Base-by-base conservation (phyloP, 2,888 invertebrate species). In the Melinopterus prodromus region DNA sequence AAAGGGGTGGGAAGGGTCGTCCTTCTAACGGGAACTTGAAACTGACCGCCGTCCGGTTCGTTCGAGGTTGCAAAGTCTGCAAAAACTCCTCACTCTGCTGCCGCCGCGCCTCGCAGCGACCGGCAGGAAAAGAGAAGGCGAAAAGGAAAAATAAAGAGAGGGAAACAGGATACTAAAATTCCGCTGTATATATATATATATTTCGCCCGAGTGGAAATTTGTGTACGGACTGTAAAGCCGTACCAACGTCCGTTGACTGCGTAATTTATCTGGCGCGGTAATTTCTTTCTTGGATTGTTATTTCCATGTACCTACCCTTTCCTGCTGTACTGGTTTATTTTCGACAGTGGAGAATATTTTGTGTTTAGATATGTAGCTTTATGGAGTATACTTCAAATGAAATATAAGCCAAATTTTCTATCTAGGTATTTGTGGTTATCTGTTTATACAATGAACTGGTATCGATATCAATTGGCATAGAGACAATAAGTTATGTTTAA, bases 81-180 rank as follows among this genome's bases (percentile, higher is more conserved):
- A 15, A 71, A 71, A 71, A 14, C 15, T 26, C 12, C 71, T 15
- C 15, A 2, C 69, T 1, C 14, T 69, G 15, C 14, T 69, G 69
- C 14, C 14, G 15, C 15, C 7, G 1, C 15, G 26, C 71, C 15
- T 16, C 15, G 71, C 26, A 16, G 2, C 71, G 7, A 9, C 71
- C 71, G 4, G 14, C 71, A 12, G 71, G 81, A 81, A 83, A 84
- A 82, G 81, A 26, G 26, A 26, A 26, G 82, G 81, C 81, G 78
- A 69, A 80, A 81, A 78, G 70, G 78, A 76, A 80, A 80, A 82
- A 82, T 80, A 82, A 82, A 82, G 79, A 79, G 80, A 82, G 80
- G 81, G 80, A 76, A 76, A 77, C 76, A 79, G 77, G 77, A 70
- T 77, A 74, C 79, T 77, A 77, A 77, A 80, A 80, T 80, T 80